Evolutionary conservation across 2,113 vertebrate genomes (phyloP).

Genomic region (Rynchops niger): DNA sequence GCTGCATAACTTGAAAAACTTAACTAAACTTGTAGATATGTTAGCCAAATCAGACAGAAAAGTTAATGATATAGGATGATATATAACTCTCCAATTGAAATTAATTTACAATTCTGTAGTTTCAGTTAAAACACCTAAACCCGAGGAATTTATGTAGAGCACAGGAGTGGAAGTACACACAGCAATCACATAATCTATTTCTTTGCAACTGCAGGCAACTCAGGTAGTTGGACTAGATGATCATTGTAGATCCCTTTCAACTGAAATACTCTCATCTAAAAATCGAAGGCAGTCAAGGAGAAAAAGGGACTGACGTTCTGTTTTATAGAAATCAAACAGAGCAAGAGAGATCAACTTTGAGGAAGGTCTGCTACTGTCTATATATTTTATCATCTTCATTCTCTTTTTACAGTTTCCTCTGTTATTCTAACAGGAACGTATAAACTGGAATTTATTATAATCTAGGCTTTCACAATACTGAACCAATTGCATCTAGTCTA

Average conservation of each 20-base stretch:
- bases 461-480: not conserved
- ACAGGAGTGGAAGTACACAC: not conserved
- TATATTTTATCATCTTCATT: not conserved
- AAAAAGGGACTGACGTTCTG: not conserved
- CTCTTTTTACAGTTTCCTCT: not conserved
- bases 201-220: not conserved
- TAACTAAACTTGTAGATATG: not conserved
- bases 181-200: not conserved
- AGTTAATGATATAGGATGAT: not conserved
- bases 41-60: not conserved
- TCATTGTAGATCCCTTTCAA: not conserved
- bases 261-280: not conserved
- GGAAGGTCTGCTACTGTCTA: not conserved
- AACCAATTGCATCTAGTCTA: not conserved
- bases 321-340: not conserved
- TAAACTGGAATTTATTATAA: not conserved
- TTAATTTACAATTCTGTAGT: not conserved
- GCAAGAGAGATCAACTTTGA: not conserved
- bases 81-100: not conserved
- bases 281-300: not conserved
- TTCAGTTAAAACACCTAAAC: not conserved
- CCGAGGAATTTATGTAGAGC: not conserved
- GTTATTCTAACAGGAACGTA: not conserved
- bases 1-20: not conserved
- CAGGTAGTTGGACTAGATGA: not conserved